Evolutionary conservation across 1,140 invertebrate genomes (phyloP).

Genomic region (Macrocentrus cingulum): DNA sequence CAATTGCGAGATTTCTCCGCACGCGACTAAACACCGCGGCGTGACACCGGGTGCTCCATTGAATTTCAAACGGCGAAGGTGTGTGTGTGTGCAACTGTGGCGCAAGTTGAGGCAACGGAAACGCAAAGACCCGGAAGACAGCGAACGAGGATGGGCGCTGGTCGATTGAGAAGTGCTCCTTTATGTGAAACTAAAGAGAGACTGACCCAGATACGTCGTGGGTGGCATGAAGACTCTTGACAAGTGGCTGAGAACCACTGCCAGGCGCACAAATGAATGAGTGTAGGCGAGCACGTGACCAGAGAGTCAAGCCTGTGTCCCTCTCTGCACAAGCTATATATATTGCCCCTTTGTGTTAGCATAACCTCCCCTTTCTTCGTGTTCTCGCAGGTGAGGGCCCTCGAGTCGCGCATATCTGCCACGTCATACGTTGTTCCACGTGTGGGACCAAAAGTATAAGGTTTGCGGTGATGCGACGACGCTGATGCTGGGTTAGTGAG

Average conservation of each 20-base stretch:
- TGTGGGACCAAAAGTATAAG: no score
- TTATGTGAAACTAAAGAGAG: slow-evolving; percentile 28
- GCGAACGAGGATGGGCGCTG: slow-evolving; percentile 1
- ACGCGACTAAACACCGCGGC: slow-evolving; percentile 31
- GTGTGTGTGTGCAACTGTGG: neutral
- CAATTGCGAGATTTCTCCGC: slow-evolving; percentile 23
- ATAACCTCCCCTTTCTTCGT: neutral
- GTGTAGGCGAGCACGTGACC: slow-evolving; percentile 50
- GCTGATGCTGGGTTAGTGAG: no score
- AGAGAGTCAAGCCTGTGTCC: slow-evolving; percentile 35
- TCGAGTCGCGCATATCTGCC: slow-evolving; percentile 1
- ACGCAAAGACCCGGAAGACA: slow-evolving; percentile 15
- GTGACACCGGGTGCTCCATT: slow-evolving; percentile 30
- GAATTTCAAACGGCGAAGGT: slow-evolving; percentile 24
- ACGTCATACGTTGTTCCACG: no score
- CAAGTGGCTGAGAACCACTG: slow-evolving; percentile 43
- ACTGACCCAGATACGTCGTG: slow-evolving; percentile 40
- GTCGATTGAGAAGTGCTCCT: slow-evolving; percentile 10
- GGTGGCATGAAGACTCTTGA: slow-evolving; percentile 7
- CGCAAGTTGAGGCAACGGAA: slow-evolving; percentile 3
- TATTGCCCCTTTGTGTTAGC: slow-evolving; percentile 4
- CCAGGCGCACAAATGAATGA: slow-evolving; percentile 50
- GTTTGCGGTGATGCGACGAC: no score
- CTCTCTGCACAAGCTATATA: neutral
- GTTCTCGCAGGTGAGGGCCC: neutral